Base-by-base conservation (phyloP, 2,888 invertebrate genomes). In the Eupithecia vulgata region DNA sequence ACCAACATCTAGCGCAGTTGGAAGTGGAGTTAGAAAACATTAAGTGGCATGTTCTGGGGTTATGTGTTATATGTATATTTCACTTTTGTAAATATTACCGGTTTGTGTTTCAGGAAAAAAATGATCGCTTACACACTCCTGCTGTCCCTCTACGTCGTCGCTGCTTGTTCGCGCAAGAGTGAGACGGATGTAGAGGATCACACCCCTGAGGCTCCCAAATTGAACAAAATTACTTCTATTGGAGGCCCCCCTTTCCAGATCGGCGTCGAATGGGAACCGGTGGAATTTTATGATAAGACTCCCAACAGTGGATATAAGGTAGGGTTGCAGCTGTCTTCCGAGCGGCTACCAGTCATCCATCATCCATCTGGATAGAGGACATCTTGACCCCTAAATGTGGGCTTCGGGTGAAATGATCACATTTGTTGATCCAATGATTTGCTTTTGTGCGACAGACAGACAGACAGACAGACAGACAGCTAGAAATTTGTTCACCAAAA, bases 281-380 rank as follows among this genome's bases (percentile, higher is more conserved):
- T 48, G n/a, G n/a, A n/a, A n/a, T 48, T 48, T n/a, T 4, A n/a
- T 48, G 48, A 48, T n/a, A 48, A 1, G 8, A 48, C n/a, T 48
- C 48, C 8, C 48, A 48, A n/a, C 48, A 48, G 48, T 48, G 48
- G 48, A 48, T 48, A 48, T 48, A 48, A 48, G 48, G 48, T n/a
- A 48, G n/a, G 48, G 17, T 5, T 45, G 45, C 17, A 40, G 6
- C 6, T n/a, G 45, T 45, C 15, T 42, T 15, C 45, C 17, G 45
- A 45, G 6, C 30, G 30, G 1, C 4, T n/a, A n/a, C n/a, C n/a
- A n/a, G n/a, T 30, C 45, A 42, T 5, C 42, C 42, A 42, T 42
- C 5, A 42, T 15, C 42, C 17, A 42, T 42, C 42, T 15, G 42
- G 17, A 5, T 42, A 42, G 15, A 5, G 42, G 42, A 42, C 1